Conservation (phyloP, 1,140 invertebrate genomes). For the Spodoptera frugiperda region DNA sequence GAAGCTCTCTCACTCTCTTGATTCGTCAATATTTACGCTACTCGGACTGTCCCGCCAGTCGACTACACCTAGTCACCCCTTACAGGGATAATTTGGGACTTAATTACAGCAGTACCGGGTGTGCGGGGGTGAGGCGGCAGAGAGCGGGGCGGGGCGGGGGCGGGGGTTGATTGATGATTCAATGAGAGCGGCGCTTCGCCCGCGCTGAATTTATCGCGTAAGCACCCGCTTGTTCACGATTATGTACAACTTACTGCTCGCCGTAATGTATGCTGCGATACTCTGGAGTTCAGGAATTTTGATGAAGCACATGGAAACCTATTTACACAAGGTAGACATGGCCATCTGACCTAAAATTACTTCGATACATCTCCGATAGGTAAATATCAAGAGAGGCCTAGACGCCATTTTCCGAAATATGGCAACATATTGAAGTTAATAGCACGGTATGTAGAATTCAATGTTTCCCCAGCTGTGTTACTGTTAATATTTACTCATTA, state of each 20-base stretch:
- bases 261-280: slow-evolving; percentile 25
- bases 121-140: slow-evolving; percentile 37
- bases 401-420: too few relatives aligned
- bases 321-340: background rate
- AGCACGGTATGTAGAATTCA: too few relatives aligned
- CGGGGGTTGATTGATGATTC: slow-evolving; percentile 57
- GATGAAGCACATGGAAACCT: background rate
- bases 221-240: slow-evolving; percentile 35
- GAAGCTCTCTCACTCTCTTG: too few relatives aligned
- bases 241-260: slow-evolving; percentile 34
- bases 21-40: background rate
- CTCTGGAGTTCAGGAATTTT: slow-evolving; percentile 25
- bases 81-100: slow-evolving; percentile 57
- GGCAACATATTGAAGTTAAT: too few relatives aligned
- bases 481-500: too few relatives aligned
- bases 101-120: slow-evolving; percentile 55
- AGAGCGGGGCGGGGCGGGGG: slow-evolving; percentile 13
- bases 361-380: too few relatives aligned
- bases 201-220: slow-evolving; percentile 48
- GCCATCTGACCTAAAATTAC: too few relatives aligned
- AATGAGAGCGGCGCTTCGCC: slow-evolving; percentile 44
- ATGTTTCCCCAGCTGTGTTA: too few relatives aligned
- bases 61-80: slow-evolving; percentile 8
- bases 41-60: background rate
- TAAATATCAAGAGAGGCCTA: too few relatives aligned